Percentiles rank a stretch among this genome's conserved stretches.
Conservation (phyloP, 2,797 vertebrate species). For the Sylvilagus floridanus region DNA sequence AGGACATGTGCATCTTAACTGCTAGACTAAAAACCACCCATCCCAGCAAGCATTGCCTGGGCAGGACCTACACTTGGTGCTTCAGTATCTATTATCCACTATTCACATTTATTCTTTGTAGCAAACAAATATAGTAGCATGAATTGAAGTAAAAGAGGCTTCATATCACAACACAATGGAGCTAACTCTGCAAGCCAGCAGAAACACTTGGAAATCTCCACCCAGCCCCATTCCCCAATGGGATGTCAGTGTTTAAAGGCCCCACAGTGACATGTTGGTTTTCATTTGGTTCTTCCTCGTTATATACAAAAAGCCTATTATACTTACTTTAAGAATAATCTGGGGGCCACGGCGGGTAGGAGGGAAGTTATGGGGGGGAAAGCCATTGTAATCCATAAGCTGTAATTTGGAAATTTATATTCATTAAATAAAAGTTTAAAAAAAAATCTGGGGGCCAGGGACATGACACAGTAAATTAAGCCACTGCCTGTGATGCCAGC, state of each 20-base stretch:
- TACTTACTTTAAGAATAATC: not conserved
- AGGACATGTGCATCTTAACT: too few species aligned
- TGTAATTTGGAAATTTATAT: too few species aligned
- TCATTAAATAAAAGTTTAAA: too few species aligned
- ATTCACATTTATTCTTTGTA: not conserved
- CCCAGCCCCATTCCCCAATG: not conserved
- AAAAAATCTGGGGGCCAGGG: not conserved
- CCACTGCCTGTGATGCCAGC: too few species aligned
- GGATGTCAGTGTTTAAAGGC: not conserved
- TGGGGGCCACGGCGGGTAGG: too few species aligned
- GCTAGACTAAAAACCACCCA: too few species aligned
- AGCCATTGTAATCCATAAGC: too few species aligned
- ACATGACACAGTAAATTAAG: too few species aligned
- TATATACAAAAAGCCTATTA: not conserved
- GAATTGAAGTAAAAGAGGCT: not conserved
- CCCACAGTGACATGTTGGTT: not conserved
- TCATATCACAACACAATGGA: not conserved
- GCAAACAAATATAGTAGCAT: not conserved
- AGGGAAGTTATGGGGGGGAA: too few species aligned
- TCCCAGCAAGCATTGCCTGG: not conserved
- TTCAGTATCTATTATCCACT: not conserved
- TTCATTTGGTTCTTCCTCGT: not conserved
- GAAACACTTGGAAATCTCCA: not conserved
- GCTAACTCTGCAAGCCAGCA: not conserved
- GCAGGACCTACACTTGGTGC: not conserved